Conservation (phyloP, 2,888 invertebrate species). For the Chymomyza fuscimana region DNA sequence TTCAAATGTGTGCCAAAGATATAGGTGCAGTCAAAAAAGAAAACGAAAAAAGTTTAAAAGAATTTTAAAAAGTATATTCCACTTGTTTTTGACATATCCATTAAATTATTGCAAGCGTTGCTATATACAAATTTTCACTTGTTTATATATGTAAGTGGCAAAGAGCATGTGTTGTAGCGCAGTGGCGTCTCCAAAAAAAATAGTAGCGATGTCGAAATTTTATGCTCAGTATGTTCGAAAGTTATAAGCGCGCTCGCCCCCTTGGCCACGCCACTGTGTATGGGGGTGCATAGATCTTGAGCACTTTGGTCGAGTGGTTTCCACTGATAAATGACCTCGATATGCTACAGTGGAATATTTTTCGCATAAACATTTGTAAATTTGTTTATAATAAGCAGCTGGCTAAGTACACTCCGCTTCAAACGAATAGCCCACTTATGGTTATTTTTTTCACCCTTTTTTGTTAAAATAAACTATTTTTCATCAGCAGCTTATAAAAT, state of each 20-base stretch:
- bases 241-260: too few relatives aligned
- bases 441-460: too few relatives aligned
- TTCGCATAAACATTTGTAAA: constrained; percentile 31
- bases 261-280: too few relatives aligned
- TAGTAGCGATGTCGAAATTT: too few relatives aligned
- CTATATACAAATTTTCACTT: constrained; percentile 1
- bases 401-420: background rate
- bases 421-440: background rate
- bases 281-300: too few relatives aligned
- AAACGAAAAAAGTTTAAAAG: background rate
- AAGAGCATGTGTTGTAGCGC: background rate
- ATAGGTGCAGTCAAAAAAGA: background rate
- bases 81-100: constrained; percentile 17
- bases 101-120: constrained; percentile 15
- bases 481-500: background rate
- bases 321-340: constrained; percentile 52
- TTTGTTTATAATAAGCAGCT: constrained; percentile 10
- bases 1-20: too few relatives aligned
- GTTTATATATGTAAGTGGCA: constrained; percentile 7
- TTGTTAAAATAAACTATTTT: too few relatives aligned
- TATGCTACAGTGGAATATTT: constrained; percentile 56
- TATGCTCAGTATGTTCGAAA: too few relatives aligned
- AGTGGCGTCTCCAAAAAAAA: too few relatives aligned
- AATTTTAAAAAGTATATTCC: background rate
- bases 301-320: constrained; percentile 12